Conservation (phyloP, 1,140 invertebrate species). For the Panagrolaimus sp. region DNA sequence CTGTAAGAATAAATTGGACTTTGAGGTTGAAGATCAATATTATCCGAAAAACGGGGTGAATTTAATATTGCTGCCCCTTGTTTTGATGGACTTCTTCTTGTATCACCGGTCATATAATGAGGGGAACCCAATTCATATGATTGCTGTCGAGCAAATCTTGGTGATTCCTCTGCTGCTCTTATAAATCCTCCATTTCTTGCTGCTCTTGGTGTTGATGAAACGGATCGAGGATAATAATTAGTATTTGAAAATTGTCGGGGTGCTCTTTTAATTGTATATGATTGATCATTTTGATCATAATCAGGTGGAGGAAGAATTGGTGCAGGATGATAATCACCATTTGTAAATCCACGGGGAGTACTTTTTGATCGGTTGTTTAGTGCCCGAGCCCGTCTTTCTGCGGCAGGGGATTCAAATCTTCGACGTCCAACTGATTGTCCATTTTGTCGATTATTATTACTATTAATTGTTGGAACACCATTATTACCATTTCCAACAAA, state of each 20-base stretch:
- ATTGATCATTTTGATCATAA: slow-evolving; percentile 8
- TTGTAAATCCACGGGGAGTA: not conserved
- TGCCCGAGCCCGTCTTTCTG: not conserved
- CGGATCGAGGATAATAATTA: not conserved
- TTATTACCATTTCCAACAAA: not conserved
- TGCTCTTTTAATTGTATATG: not conserved
- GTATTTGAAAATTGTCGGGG: not conserved
- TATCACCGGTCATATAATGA: no score
- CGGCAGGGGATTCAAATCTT: not conserved
- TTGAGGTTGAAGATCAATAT: no score
- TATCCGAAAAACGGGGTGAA: no score
- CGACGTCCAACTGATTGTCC: not conserved
- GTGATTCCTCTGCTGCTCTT: no score
- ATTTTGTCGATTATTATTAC: not conserved
- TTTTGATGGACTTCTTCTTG: no score
- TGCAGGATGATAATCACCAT: not conserved
- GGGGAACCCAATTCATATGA: no score
- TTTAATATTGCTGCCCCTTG: no score
- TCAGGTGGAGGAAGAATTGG: slow-evolving; percentile 1
- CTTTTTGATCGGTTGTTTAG: not conserved
- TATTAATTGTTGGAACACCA: not conserved
- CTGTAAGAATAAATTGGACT: no score
- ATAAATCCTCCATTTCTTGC: slow-evolving; percentile 4
- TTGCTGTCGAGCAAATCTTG: no score
- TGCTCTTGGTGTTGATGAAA: not conserved